Evolutionary conservation across 2,113 vertebrate species (phyloP), one percentile per base, ranked within the genome.

Genomic region (Pongo pygmaeus): DNA sequence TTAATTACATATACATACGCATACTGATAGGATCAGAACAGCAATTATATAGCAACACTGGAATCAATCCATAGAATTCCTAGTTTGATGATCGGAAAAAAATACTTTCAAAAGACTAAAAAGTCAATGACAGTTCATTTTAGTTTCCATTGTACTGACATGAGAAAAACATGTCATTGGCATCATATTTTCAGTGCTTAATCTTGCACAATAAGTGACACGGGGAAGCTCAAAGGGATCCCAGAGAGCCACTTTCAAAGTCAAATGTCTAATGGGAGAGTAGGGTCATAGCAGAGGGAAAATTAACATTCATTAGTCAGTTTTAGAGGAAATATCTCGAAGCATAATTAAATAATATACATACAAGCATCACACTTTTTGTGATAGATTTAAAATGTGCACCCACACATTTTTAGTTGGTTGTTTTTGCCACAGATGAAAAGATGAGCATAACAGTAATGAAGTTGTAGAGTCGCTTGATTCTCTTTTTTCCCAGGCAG

Each of bases 51-150:
- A 84, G 84, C 75, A 84, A 75, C 17, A 14, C 0, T 67, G 70
- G 67, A 93, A 86, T 93, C 69, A 32, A 13, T 86, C 79, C 55
- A 78, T 32, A 75, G 40, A 75, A 84, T 89, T 95, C 27, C 94
- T 85, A 93, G 85, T 89, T 93, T 89, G 74, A 50, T 59, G 80
- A 80, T 30, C 70, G 23, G 32, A 95, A 93, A 97, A 84, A 32
- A 75, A 86, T 86, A 12, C 20, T 96, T 97, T 93, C 86, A 86
- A 96, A 94, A 93, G 72, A 88, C 27, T 91, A 57, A 84, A 69
- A 84, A 55, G 50, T 79, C 61, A 92, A 55, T 75, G 92, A 89
- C n/a, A 86, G n/a, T 85, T 97, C 52, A 87, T 95, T 94, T 89
- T 83, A 46, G 67, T 75, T 78, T 74, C 79, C 50, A 16, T 89